Evolutionary conservation across 2,888 invertebrate genomes (phyloP).

Genomic region (Campopleginae sp.): DNA sequence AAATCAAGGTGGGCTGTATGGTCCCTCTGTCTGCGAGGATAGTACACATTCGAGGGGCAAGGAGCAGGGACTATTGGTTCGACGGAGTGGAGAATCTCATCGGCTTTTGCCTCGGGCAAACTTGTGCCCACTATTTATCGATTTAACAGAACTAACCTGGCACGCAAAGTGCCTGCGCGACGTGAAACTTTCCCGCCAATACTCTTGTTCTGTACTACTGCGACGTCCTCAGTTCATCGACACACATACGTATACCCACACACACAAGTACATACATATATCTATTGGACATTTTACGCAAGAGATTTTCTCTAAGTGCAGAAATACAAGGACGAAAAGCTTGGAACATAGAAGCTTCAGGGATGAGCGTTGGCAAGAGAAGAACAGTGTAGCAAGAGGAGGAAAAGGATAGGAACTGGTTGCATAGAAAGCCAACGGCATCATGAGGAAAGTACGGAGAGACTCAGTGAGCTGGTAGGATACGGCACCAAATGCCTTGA

Average conservation of each 20-base stretch:
- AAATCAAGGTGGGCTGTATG: constrained; percentile 52
- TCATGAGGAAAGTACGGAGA: constrained; percentile 52
- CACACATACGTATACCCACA: constrained; percentile 7
- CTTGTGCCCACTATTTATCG: constrained; percentile 64
- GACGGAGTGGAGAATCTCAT: constrained; percentile 49
- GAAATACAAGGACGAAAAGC: constrained; percentile 49
- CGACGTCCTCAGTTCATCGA: constrained; percentile 25
- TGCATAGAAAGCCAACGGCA: constrained; percentile 34
- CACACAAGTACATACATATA: not conserved
- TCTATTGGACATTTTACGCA: constrained; percentile 20
- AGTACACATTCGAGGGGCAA: not conserved
- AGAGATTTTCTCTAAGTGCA: constrained; percentile 41
- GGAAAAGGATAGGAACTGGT: constrained; percentile 21
- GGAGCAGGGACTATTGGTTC: constrained; percentile 10
- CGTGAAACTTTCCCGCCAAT: constrained; percentile 47
- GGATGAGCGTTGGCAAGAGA: constrained; percentile 13
- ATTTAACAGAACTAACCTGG: constrained; percentile 63
- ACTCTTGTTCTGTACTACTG: constrained; percentile 2
- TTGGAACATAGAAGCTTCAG: constrained; percentile 38
- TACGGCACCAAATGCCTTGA: constrained; percentile 68
- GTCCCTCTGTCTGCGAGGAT: not conserved
- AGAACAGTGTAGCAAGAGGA: constrained; percentile 1
- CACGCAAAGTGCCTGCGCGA: constrained; percentile 49
- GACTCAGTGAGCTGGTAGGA: constrained; percentile 50
- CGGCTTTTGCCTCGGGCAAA: constrained; percentile 53